Base-by-base conservation (phyloP, 2,888 invertebrate genomes). In the Hemicrepidius hirtus region DNA sequence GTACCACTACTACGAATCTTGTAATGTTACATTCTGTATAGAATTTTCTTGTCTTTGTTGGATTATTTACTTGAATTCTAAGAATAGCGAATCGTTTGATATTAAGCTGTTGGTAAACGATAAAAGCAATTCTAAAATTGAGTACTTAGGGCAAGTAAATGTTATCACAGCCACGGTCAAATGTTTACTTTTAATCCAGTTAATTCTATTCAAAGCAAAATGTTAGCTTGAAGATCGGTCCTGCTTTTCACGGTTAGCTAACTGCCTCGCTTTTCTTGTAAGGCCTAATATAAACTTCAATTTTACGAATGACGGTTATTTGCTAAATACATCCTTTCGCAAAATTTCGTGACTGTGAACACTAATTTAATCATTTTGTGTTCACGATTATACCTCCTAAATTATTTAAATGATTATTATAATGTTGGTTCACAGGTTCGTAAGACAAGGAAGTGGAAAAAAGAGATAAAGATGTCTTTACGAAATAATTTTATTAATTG, bases 171-270 rank as follows among this genome's bases (percentile, higher is more conserved):
- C 18, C 16, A 44, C 44, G 44, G 7, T 44, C 16, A 44, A 44
- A 44, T 44, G 44, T 44, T 44, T 44, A 18, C 7, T 18, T 44
- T 44, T 44, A 44, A 44, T 44, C 6, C 44, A 7, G 18, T 44
- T 44, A 44, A 44, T 44, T 44, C 44, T 44, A 44, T 44, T 44
- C 44, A 44, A 44, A 44, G 44, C 44, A 44, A 44, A 44, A 16
- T 18, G 16, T 44, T 44, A 44, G 44, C 16, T 44, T 16, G 13
- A 6, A 41, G 18, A 44, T 44, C 18, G 44, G 13, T 16, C 18
- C 18, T 44, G 16, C 13, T 44, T 44, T 44, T 16, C 44, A 44
- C 18, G 16, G 44, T 44, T 44, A 44, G 44, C 44, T 44, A 44
- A 5, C 18, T 44, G 3, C 16, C 5, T 16, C 16, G n/a, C 3